These are phyloP conservation scores for Amazona ochrocephala DNA, from an alignment of 2,797 vertebrate species.

Conservation along the genomic window DNA sequence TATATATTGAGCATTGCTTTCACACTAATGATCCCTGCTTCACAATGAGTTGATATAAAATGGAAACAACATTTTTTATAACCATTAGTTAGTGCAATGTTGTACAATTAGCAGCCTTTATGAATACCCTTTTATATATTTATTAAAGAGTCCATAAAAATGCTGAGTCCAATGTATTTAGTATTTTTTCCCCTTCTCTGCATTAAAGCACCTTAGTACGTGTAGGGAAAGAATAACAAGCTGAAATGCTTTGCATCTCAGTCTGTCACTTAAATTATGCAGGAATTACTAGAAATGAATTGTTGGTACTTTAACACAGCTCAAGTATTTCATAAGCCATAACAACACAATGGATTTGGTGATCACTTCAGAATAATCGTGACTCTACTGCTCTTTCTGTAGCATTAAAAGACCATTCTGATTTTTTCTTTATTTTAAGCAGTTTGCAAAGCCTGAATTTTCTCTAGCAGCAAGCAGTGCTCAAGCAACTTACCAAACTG, in stretches of 20 bases:
- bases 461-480: constrained; percentile 22
- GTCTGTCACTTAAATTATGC: constrained; percentile 63
- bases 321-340: constrained; percentile 73
- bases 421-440: constrained; percentile 52
- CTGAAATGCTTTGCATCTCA: constrained; percentile 30
- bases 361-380: constrained; percentile 71
- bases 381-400: constrained; percentile 47
- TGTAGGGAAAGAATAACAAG: constrained; percentile 34
- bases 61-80: constrained; percentile 65
- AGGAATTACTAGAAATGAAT: constrained; percentile 72
- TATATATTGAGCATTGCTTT: neutral
- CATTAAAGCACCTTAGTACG: constrained; percentile 54
- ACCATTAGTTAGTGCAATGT: constrained; percentile 28
- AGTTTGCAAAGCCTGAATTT: constrained; percentile 47
- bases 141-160: constrained; percentile 66
- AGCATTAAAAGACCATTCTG: constrained; percentile 59
- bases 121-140: constrained; percentile 59
- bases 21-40: constrained; percentile 10
- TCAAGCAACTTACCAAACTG: constrained; percentile 13
- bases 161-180: constrained; percentile 7
- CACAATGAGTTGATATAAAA: constrained; percentile 60
- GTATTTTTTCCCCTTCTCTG: neutral
- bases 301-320: constrained; percentile 63
- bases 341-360: constrained; percentile 67
- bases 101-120: constrained; percentile 65